These are phyloP conservation scores for Sebastes nivosus DNA, from an alignment of 2,797 vertebrate species.

Conservation along the genomic window DNA sequence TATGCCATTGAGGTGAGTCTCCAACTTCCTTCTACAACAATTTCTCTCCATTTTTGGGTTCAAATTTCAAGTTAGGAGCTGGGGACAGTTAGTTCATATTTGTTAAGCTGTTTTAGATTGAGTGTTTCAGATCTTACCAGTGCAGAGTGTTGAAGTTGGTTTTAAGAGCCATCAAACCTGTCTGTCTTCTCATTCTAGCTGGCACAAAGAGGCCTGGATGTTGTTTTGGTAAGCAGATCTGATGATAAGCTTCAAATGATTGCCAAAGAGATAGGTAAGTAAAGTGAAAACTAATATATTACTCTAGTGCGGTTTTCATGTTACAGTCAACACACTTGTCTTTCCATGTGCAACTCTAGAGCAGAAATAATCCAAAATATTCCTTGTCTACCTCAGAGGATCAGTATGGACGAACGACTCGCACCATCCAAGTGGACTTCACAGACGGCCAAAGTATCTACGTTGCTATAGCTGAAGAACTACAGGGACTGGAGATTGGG, in stretches of 20 bases:
- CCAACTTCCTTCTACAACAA: neutral
- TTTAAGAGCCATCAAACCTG: neutral
- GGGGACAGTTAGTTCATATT: neutral
- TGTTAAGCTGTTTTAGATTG: neutral
- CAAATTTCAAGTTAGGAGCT: neutral
- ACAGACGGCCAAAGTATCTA: constrained; percentile 79
- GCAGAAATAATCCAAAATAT: neutral
- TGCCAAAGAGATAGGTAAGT: constrained; percentile 83
- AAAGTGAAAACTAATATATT: neutral
- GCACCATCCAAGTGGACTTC: constrained; percentile 83
- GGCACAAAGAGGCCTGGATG: constrained; percentile 83
- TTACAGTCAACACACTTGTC: neutral
- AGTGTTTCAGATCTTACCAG: neutral
- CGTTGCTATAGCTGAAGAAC: constrained; percentile 65
- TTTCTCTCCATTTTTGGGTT: neutral
- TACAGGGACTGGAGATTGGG: constrained; percentile 83
- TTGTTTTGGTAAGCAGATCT: constrained; percentile 83
- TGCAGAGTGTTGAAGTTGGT: neutral
- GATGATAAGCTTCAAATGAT: constrained; percentile 74
- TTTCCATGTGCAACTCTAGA: neutral
- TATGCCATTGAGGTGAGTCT: constrained; percentile 83
- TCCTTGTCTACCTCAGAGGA: constrained; percentile 66
- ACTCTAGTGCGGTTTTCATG: no score
- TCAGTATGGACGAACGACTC: constrained; percentile 70
- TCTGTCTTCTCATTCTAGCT: constrained; percentile 70